Evolutionary conservation across 2,888 invertebrate species (phyloP), one percentile per base, ranked within the genome.

Genomic region (Sinhomidia bicolor): DNA sequence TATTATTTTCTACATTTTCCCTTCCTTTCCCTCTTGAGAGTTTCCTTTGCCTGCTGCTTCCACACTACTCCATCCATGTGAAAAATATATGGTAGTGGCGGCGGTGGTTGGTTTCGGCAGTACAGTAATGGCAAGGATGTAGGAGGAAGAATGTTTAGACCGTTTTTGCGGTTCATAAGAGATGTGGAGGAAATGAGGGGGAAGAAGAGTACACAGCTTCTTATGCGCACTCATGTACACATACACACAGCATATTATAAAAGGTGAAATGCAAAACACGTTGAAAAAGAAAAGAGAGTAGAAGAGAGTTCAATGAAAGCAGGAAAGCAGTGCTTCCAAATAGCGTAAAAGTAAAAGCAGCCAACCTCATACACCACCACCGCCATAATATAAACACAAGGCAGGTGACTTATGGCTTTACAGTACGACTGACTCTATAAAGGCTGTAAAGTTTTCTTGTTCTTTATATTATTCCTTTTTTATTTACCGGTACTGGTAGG

Each of bases 331-430:
- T 23, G 17, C 26, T 5, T 54, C 4, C 54, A 20, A 20, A 20
- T 5, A 3, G 20, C 17, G 4, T 5, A 7, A 54, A 65, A 36
- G 65, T 32, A 36, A 65, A 32, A 10, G 9, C 32, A 41, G 36
- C 44, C 20, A 44, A 71, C 68, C 68, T 68, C 68, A 32, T 68
- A 9, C 62, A n/a, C n/a, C n/a, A n/a, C n/a, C n/a, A n/a, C n/a
- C n/a, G 23, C 62, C 29, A 68, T 36, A 68, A 36, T 32, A 32
- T 36, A 68, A 26, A 68, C 44, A 44, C 71, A 23, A 20, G 12
- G 14, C 71, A 71, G 71, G 71, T 71, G 71, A 71, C 71, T 71
- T 71, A 71, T 71, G 71, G 20, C 71, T 71, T 71, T 71, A 44
- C 23, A 71, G 17, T 23, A 68, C 62, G 20, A 62, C 57, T 20